phyloP scores from a whole-genome alignment of 2,888 invertebrate species.

The Eumacrocentrus americanus region DNA sequence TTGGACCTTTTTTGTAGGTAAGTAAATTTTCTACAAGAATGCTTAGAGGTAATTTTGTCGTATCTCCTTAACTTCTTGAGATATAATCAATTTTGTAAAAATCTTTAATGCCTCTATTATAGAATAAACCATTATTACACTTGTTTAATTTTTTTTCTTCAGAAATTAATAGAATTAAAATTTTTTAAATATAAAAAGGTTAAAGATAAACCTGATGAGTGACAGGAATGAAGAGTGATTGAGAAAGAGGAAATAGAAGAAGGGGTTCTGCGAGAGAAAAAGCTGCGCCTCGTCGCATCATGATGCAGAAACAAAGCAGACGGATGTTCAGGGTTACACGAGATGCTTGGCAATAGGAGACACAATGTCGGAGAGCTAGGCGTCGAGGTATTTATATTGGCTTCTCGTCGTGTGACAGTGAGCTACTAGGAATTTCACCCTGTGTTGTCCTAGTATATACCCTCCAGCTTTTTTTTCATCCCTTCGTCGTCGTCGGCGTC shows the following conservation, averaged over 20 bases:
- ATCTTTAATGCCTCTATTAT: too few species aligned
- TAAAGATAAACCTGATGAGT: too few species aligned
- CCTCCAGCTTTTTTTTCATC: slow-evolving; percentile 33
- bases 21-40: too few species aligned
- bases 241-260: slow-evolving; percentile 18
- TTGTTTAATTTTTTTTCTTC: too few species aligned
- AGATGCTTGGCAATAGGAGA: slow-evolving; percentile 39
- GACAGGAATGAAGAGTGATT: too few species aligned
- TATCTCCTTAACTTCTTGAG: too few species aligned
- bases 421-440: slow-evolving; percentile 58
- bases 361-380: slow-evolving; percentile 40
- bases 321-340: slow-evolving; percentile 21
- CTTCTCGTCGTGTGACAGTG: slow-evolving; percentile 59
- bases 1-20: too few species aligned
- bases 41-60: too few species aligned
- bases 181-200: too few species aligned
- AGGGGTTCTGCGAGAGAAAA: slow-evolving; percentile 17
- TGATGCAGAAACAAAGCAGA: slow-evolving; percentile 26
- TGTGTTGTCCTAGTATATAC: slow-evolving; percentile 35
- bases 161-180: too few species aligned
- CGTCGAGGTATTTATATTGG: slow-evolving; percentile 61
- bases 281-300: slow-evolving; percentile 1
- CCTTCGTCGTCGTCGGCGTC: not conserved
- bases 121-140: too few species aligned
- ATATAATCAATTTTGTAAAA: too few species aligned